Base-by-base conservation (phyloP, 2,113 vertebrate species). In the Oryzias javanicus region DNA sequence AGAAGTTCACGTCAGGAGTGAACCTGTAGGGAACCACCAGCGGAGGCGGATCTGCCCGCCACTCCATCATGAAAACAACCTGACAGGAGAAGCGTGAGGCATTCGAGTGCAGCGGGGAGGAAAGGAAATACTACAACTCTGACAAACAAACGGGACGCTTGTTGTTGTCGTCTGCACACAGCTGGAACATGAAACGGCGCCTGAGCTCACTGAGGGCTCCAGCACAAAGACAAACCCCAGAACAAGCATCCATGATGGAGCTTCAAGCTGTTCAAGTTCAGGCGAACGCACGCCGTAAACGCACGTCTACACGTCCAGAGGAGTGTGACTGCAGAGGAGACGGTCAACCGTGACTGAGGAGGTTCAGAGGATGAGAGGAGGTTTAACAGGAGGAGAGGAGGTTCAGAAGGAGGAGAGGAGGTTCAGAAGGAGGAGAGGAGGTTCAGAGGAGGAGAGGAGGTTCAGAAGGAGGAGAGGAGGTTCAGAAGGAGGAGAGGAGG, bases 1-100 rank as follows among this genome's bases (percentile, higher is more conserved):
- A n/a, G 12, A 35, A 35, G 35, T 8, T 29, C 6, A 7, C 1
- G 5, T 29, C 27, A 35, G 6, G n/a, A 18, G 44, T 5, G 25
- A 27, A 54, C 15, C 3, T 44, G 25, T 19, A 2, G 41, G 54
- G 19, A 13, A 72, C 60, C 57, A 49, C 63, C 75, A 44, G 10
- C 14, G 47, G 17, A 29, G 3, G 59, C 51, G 49, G 53, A 65
- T 19, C 20, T 42, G 57, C 52, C 60, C 14, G 58, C 52, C 15
- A 18, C 64, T 72, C 55, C 13, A 14, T 71, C 48, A 61, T n/a
- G 46, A 41, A 19, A 51, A 12, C 4, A 0, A 66, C 14, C 41
- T 55, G 60, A 74, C 65, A 48, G 54, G 1, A 16, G 46, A 42
- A 41, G 18, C 27, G 22, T 4, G 4, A 42, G 19, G 51, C 20